phyloP scores from a whole-genome alignment of 2,888 invertebrate genomes.

The Ptilodon capucinus region DNA sequence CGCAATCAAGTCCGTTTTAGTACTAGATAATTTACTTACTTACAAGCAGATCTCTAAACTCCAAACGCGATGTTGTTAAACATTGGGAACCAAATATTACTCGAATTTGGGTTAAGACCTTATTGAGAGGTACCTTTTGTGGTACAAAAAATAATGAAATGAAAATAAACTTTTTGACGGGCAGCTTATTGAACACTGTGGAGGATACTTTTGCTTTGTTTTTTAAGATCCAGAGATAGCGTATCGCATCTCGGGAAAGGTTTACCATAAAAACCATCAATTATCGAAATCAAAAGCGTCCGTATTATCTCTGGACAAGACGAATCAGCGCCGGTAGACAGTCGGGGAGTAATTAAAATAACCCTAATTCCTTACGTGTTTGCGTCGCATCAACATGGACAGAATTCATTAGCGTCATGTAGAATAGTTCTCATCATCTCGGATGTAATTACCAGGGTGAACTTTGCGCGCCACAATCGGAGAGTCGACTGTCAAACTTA shows the following conservation, averaged over 20 bases:
- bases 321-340: conserved; percentile 34
- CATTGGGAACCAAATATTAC: too few relatives aligned
- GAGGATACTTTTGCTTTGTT: conserved; percentile 9
- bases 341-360: conserved; percentile 56
- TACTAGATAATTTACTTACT: too few relatives aligned
- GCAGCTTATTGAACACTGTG: conserved; percentile 15
- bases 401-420: conserved; percentile 75
- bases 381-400: conserved; percentile 64
- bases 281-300: conserved; percentile 46
- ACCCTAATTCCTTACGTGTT: conserved; percentile 55
- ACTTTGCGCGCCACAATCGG: conserved; percentile 61
- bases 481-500: conserved; percentile 71
- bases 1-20: too few relatives aligned
- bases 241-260: conserved; percentile 19
- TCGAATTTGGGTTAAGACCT: too few relatives aligned
- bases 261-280: conserved; percentile 46
- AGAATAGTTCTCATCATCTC: conserved; percentile 40
- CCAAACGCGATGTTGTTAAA: neutral
- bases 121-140: neutral
- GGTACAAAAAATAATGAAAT: conserved; percentile 3
- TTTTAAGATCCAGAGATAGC: conserved; percentile 14
- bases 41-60: too few relatives aligned
- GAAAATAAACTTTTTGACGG: conserved; percentile 12
- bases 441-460: conserved; percentile 59
- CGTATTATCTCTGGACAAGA: conserved; percentile 38